Percentiles rank a stretch among this genome's conserved stretches.
Conservation (phyloP, 2,797 vertebrate species). For the Epinephelus coioides region DNA sequence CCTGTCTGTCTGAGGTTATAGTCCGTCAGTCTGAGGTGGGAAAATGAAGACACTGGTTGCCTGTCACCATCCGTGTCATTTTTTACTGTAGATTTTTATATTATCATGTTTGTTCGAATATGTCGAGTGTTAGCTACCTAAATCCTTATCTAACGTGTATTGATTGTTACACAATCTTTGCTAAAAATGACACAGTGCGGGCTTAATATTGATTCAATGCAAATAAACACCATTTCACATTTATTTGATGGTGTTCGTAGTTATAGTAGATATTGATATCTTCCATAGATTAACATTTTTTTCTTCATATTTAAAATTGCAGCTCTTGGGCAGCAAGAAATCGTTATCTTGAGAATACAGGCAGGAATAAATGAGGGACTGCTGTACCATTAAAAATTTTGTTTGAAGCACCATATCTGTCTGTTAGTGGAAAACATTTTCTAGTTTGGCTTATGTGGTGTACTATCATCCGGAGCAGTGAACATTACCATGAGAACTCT, state of each 20-base stretch:
- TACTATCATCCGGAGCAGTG: slow-evolving; percentile 16
- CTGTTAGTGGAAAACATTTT: slow-evolving; percentile 7
- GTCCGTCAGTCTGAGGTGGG: slow-evolving; percentile 74
- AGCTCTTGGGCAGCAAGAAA: neutral
- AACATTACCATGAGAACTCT: slow-evolving; percentile 59
- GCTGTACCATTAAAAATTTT: neutral
- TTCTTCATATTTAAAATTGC: neutral
- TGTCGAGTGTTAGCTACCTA: neutral
- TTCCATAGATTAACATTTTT: neutral
- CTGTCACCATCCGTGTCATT: neutral
- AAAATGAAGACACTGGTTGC: slow-evolving; percentile 31
- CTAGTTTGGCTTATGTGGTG: slow-evolving; percentile 4
- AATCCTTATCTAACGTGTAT: neutral
- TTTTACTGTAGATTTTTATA: neutral
- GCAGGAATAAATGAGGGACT: neutral
- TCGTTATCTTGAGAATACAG: neutral
- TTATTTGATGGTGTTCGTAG: neutral
- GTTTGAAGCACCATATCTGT: neutral
- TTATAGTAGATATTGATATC: neutral
- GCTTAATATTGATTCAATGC: slow-evolving; percentile 8
- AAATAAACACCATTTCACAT: neutral
- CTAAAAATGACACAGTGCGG: slow-evolving; percentile 6
- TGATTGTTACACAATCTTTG: slow-evolving; percentile 13
- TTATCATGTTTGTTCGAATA: neutral
- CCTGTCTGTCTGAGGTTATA: slow-evolving; percentile 68